These are phyloP conservation scores for Sphaerodactylus townsendi DNA, from an alignment of 2,113 vertebrate genomes.

Conservation along the genomic window DNA sequence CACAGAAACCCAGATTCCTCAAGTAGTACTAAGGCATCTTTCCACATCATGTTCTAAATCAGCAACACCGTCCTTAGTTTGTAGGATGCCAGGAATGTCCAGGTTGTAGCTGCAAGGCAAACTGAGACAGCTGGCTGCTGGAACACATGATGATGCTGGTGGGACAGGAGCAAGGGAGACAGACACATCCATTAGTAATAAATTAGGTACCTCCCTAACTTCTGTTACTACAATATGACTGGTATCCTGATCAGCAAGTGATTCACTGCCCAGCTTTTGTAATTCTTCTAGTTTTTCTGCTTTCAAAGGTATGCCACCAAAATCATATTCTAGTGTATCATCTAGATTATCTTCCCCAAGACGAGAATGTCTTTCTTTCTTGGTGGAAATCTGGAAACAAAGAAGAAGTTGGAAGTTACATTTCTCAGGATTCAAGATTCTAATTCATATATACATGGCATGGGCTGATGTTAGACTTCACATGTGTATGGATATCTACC, in stretches of 20 bases:
- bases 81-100: neutral
- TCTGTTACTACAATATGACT: neutral
- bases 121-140: neutral
- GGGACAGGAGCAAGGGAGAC: neutral
- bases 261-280: neutral
- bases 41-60: neutral
- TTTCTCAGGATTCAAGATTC: neutral
- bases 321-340: constrained; percentile 15
- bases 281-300: neutral
- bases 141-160: neutral
- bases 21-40: neutral
- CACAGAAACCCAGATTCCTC: neutral
- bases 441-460: neutral
- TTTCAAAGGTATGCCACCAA: neutral
- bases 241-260: neutral
- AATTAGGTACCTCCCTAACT: neutral
- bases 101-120: neutral
- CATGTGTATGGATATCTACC: neutral
- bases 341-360: neutral
- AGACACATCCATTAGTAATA: neutral
- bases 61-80: neutral
- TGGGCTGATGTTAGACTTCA: neutral
- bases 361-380: neutral
- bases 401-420: neutral
- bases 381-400: constrained; percentile 13